Conservation (phyloP, 2,113 vertebrate species). For the Vulpes lagopus region DNA sequence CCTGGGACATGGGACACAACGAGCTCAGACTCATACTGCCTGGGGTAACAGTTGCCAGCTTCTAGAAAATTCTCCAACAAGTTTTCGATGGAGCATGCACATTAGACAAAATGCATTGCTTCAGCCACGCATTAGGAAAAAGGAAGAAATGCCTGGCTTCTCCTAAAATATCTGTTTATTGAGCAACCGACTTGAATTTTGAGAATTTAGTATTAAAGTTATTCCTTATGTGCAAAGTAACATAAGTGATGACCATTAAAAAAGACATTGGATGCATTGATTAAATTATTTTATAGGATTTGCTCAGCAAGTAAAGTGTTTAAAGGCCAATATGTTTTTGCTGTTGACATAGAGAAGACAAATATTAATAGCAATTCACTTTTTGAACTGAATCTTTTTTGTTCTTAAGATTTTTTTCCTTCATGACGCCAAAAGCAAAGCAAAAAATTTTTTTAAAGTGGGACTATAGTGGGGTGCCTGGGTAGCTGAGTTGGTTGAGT, state of each 20-base stretch:
- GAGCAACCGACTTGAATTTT: not conserved
- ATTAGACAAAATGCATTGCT: not conserved
- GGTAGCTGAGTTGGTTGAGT: not conserved
- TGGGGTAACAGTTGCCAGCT: not conserved
- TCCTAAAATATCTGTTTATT: not conserved
- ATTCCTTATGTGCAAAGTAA: not conserved
- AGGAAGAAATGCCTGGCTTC: not conserved
- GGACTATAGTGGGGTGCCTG: not conserved
- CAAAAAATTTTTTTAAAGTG: not conserved
- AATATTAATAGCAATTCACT: not conserved
- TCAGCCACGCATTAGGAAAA: not conserved
- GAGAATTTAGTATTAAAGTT: not conserved
- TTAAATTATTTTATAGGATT: not conserved
- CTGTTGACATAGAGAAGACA: not conserved
- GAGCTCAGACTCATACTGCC: not conserved
- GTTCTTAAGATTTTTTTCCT: not conserved
- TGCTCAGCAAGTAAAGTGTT: not conserved
- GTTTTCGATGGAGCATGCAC: not conserved
- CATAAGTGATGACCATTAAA: slow-evolving; percentile 5
- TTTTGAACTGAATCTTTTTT: not conserved
- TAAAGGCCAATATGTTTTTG: not conserved
- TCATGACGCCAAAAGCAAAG: not conserved
- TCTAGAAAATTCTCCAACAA: not conserved
- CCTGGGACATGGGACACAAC: not conserved
- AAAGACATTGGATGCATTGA: not conserved